Evolutionary conservation across 2,888 invertebrate species (phyloP), one percentile per base, ranked within the genome.

Genomic region (Lacanobia wlatinum): DNA sequence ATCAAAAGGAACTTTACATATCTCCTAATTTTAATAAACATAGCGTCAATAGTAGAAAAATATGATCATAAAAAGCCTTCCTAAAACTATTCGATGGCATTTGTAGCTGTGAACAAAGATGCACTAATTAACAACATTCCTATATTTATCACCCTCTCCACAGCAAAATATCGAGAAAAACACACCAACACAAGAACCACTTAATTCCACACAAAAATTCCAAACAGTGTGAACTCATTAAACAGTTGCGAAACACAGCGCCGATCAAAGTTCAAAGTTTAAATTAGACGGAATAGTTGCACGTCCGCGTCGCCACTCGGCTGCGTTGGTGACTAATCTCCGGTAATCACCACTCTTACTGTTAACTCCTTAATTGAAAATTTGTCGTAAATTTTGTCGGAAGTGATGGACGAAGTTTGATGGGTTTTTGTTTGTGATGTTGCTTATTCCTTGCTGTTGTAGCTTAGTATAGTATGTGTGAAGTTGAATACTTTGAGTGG

Each of bases 231-330:
- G n/a, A n/a, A n/a, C n/a, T n/a, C n/a, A n/a, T n/a, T n/a, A n/a
- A n/a, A n/a, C n/a, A n/a, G 70, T 80, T 68, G 48, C 55, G 52
- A 81, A 84, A 75, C 76, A 71, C 55, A 34, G 59, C 84, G 34
- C 56, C 63, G 80, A 76, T 74, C 72, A 74, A 78, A 85, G 80
- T 85, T 84, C 38, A 38, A 64, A 87, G 83, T 87, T 87, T 87
- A 86, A 87, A 87, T 87, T 84, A 82, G 76, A 76, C 70, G 59
- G 70, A 87, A 87, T 87, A 87, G 86, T 87, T 87, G 65, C 71
- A 46, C 56, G 70, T 75, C 53, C 73, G 18, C 10, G 46, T 59
- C 43, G 53, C 28, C 73, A 48, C 58, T 7, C 23, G 14, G 18
- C 56, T 48, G 48, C 3, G 34, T 53, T 72, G 59, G 53, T 81